Base-by-base conservation (phyloP, 2,113 vertebrate species). In the Brachionichthys hirsutus region DNA sequence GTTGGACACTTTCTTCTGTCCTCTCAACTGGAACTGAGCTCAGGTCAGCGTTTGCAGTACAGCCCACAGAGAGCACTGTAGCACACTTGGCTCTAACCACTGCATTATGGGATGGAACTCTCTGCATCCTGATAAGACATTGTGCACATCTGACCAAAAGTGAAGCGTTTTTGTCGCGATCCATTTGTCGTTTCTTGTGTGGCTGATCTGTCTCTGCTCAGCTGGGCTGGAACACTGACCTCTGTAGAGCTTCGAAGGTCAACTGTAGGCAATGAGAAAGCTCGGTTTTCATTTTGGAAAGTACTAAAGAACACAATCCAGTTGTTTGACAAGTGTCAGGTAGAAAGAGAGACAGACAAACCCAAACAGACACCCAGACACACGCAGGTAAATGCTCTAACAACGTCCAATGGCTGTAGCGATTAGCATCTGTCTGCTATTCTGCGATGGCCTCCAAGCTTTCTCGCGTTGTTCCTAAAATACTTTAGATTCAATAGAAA, bases 1-100 rank as follows among this genome's bases (percentile, higher is more conserved):
- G 57, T 80, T 71, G 61, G 44, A 74, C 11, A 43, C 55, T 79
- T 67, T 73, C 48, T 45, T 62, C 54, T 51, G 51, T 71, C 51
- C 36, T 69, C n/a, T 73, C 56, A 57, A 75, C 80, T 89, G 85
- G 81, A 88, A 77, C 81, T 86, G 83, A 87, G 79, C 83, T 89
- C 69, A 72, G 72, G 69, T 85, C 78, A 75, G 73, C 83, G 79
- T 80, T 87, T 78, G 52, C 75, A 84, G 75, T 68, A 16, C 75
- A 78, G 81, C 73, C 62, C 36, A 15, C 62, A 61, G 60, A 73
- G 69, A 80, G 55, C 52, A 19, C 57, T 24, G 12, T 7, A 17
- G 15, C 57, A 48, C 41, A 67, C 45, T 65, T 8, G 38, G 44
- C 35, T 67, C 45, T 22, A 47, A 14, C 16, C 24, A 36, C 44